These are phyloP conservation scores for Timandra comae DNA, from an alignment of 2,888 invertebrate genomes.

Conservation along the genomic window DNA sequence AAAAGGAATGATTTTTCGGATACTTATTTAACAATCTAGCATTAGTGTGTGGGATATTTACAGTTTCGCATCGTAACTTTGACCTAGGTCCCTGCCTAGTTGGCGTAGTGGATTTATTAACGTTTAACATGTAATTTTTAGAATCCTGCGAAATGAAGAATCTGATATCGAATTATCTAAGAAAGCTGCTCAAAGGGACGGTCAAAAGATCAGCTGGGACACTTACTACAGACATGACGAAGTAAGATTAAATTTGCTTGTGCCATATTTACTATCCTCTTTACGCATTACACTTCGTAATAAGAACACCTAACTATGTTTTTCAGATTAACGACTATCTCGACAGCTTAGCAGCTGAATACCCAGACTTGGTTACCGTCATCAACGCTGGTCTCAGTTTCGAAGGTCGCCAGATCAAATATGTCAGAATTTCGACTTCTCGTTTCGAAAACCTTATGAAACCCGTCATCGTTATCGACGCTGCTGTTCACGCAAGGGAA, in stretches of 20 bases:
- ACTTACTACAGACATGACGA: constrained; percentile 50
- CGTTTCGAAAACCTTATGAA: constrained; percentile 59
- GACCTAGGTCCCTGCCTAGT: too few relatives aligned
- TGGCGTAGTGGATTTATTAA: not conserved
- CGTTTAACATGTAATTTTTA: constrained; percentile 20
- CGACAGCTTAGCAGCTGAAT: constrained; percentile 47
- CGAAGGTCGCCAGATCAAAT: constrained; percentile 78
- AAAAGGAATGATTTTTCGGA: too few relatives aligned
- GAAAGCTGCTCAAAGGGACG: constrained; percentile 33
- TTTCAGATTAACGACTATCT: constrained; percentile 72
- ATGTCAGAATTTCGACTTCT: constrained; percentile 76
- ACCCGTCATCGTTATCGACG: constrained; percentile 78
- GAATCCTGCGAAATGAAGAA: constrained; percentile 55
- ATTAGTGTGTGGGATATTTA: too few relatives aligned
- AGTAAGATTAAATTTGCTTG: too few relatives aligned
- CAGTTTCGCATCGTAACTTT: too few relatives aligned
- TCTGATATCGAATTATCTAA: constrained; percentile 30
- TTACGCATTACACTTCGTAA: too few relatives aligned
- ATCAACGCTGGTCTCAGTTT: constrained; percentile 75
- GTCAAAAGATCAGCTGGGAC: constrained; percentile 51
- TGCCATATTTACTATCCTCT: too few relatives aligned
- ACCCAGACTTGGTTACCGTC: constrained; percentile 70
- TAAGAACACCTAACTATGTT: too few relatives aligned
- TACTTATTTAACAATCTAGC: too few relatives aligned
- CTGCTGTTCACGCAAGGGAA: constrained; percentile 81